A percentile compares a stretch with the other conserved stretches of the same genome.
Evolutionary conservation across 2,797 vertebrate species (phyloP).

Genomic region (Chrysocyon brachyurus): DNA sequence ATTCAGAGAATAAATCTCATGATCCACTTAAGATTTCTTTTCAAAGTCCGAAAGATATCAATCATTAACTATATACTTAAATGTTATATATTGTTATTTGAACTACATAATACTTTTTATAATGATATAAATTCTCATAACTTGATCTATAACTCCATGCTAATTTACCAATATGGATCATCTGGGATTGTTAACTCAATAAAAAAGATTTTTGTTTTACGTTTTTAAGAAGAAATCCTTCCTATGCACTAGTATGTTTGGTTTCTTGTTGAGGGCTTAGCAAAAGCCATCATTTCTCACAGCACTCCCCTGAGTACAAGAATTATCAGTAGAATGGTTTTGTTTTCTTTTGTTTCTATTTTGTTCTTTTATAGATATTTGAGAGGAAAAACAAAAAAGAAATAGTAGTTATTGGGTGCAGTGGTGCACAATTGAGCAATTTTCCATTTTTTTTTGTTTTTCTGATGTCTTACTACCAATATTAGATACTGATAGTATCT

Average conservation of each 20-base stretch:
- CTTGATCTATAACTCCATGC: background rate
- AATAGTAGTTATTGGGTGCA: slow-evolving; percentile 60
- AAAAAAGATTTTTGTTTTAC: background rate
- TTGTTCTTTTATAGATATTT: background rate
- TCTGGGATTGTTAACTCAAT: background rate
- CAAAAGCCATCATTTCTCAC: background rate
- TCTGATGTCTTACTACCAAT: slow-evolving; percentile 82
- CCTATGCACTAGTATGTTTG: background rate
- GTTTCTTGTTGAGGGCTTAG: background rate
- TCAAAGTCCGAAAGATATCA: background rate
- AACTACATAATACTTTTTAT: background rate
- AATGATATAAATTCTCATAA: background rate
- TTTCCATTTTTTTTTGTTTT: slow-evolving; percentile 84
- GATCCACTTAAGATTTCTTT: background rate
- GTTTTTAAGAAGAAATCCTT: background rate
- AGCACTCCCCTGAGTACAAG: background rate
- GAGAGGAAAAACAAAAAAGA: background rate
- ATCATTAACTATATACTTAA: background rate
- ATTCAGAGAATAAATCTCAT: background rate
- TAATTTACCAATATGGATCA: background rate
- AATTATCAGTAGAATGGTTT: background rate
- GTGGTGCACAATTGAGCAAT: slow-evolving; percentile 84
- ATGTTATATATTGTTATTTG: background rate
- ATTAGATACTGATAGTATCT: slow-evolving; percentile 63
- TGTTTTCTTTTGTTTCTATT: background rate